These are phyloP conservation scores for Porites lutea DNA, from an alignment of 64 coral and sea anemone species.

Conservation along the genomic window DNA sequence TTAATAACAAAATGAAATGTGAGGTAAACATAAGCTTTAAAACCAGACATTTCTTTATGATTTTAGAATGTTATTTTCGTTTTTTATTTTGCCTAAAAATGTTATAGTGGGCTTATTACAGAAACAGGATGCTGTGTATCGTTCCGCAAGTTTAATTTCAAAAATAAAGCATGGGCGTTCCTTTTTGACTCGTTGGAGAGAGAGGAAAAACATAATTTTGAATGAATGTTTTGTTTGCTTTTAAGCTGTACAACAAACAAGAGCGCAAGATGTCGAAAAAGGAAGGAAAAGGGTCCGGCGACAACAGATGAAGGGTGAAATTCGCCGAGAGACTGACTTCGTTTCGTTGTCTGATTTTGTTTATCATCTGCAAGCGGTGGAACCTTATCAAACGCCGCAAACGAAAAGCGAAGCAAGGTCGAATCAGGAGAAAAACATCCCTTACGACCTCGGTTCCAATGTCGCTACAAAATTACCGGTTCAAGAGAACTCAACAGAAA, in stretches of 20 bases:
- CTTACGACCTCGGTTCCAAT: not conserved
- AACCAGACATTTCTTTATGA: no score
- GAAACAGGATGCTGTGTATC: no score
- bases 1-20: not conserved
- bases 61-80: no score
- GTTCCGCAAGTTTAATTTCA: no score
- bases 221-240: not conserved
- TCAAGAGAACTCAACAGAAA: slow-evolving; percentile 76
- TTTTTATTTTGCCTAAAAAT: no score
- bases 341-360: slow-evolving; percentile 90
- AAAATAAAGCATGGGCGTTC: no score
- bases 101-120: no score
- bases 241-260: slow-evolving; percentile 93
- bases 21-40: no score
- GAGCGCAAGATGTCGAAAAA: slow-evolving; percentile 84
- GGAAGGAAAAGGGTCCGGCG: slow-evolving; percentile 67
- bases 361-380: slow-evolving; percentile 86
- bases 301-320: slow-evolving; percentile 72
- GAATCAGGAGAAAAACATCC: slow-evolving; percentile 5
- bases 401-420: slow-evolving; percentile 22
- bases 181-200: not conserved
- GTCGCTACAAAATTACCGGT: slow-evolving; percentile 25
- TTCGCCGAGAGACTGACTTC: slow-evolving; percentile 86
- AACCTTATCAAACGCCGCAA: slow-evolving; percentile 76
- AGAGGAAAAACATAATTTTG: not conserved